Percentiles rank a stretch among this genome's conserved stretches.
Evolutionary conservation across 2,888 invertebrate species (phyloP).

Genomic region (Nomada goodeniana): DNA sequence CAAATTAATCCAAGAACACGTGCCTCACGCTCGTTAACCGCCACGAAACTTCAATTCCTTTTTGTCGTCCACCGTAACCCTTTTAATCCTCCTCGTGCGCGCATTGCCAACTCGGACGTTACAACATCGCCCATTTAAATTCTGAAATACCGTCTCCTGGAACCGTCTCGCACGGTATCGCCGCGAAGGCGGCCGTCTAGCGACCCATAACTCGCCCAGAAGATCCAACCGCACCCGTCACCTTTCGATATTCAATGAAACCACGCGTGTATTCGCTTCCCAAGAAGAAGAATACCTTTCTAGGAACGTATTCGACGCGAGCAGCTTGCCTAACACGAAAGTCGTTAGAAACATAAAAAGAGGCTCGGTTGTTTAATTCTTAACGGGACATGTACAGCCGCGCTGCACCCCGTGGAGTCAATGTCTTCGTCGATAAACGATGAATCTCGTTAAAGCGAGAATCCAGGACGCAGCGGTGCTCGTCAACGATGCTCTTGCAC

Average conservation of each 20-base stretch:
- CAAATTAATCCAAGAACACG: slow-evolving; percentile 19
- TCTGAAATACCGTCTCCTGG: background rate
- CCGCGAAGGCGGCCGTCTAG: background rate
- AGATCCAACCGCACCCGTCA: slow-evolving; percentile 9
- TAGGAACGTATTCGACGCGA: background rate
- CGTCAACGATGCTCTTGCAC: background rate
- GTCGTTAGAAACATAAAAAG: background rate
- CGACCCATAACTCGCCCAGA: background rate
- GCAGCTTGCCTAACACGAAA: background rate
- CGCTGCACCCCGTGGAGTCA: no score
- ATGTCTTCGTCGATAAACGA: background rate
- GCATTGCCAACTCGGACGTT: background rate
- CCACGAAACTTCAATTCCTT: background rate
- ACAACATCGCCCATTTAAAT: background rate
- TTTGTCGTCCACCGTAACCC: background rate
- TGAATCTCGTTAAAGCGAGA: background rate
- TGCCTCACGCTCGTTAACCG: background rate
- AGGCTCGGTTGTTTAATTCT: no score
- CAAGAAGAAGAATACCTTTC: no score
- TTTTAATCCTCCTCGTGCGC: background rate
- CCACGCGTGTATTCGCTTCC: background rate
- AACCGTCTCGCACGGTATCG: slow-evolving; percentile 1
- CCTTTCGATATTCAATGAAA: slow-evolving; percentile 15
- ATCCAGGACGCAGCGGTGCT: slow-evolving; percentile 33
- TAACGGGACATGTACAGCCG: no score